These are phyloP conservation scores for Nymphalis c-album DNA, from an alignment of 2,888 invertebrate species.

Conservation along the genomic window DNA sequence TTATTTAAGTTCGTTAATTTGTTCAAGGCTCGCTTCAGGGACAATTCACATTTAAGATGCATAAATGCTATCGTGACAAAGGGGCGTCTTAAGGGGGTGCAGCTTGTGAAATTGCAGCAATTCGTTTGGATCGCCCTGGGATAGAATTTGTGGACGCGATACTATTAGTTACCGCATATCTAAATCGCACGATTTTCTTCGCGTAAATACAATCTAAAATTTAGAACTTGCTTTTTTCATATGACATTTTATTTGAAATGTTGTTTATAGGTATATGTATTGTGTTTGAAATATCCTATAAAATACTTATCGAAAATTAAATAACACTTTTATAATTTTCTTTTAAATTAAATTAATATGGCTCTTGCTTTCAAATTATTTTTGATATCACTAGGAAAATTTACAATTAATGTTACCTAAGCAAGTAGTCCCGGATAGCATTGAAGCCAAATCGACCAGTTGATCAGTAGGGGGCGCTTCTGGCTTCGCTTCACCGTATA, in stretches of 20 bases:
- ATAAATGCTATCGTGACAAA: slow-evolving; percentile 43
- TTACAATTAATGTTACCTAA: slow-evolving; percentile 52
- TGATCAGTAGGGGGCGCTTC: slow-evolving; percentile 59
- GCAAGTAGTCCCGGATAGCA: slow-evolving; percentile 80
- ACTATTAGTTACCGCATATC: slow-evolving; percentile 40
- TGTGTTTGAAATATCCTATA: too few species aligned
- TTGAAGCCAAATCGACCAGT: slow-evolving; percentile 75
- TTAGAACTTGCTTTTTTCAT: neutral
- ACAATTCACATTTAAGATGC: slow-evolving; percentile 40
- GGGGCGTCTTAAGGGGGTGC: slow-evolving; percentile 38
- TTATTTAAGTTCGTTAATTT: slow-evolving; percentile 15
- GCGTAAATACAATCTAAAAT: slow-evolving; percentile 2
- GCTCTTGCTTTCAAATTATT: neutral
- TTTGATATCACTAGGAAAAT: neutral
- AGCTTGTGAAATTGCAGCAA: slow-evolving; percentile 44
- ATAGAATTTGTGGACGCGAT: slow-evolving; percentile 43
- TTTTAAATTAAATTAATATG: neutral
- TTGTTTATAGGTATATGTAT: neutral
- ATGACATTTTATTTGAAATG: neutral
- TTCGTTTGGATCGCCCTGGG: slow-evolving; percentile 43
- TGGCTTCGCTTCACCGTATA: slow-evolving; percentile 79
- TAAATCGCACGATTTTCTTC: slow-evolving; percentile 15
- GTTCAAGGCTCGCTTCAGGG: slow-evolving; percentile 15
- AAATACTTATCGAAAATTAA: too few species aligned
- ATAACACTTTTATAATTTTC: too few species aligned